Conservation (phyloP, 2,888 invertebrate genomes). For the Caenorhabditis japonica region DNA sequence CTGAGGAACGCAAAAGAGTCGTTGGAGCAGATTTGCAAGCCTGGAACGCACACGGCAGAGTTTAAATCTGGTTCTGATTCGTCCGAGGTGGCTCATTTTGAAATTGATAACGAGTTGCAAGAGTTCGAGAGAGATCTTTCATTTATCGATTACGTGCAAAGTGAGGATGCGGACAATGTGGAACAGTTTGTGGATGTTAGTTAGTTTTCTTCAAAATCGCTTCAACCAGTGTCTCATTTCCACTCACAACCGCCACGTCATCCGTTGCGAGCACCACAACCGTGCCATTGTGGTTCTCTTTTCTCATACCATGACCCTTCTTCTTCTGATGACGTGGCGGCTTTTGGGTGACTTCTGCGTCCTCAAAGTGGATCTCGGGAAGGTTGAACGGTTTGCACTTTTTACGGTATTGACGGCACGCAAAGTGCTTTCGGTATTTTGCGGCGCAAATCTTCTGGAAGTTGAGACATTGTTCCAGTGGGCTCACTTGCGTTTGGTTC, state of each 20-base stretch:
- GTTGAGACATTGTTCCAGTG: constrained; percentile 46
- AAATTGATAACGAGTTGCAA: constrained; percentile 72
- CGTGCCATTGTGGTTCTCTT: constrained; percentile 20
- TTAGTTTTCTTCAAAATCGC: constrained; percentile 17
- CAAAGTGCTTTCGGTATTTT: constrained; percentile 52
- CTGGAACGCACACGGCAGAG: constrained; percentile 58
- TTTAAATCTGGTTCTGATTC: constrained; percentile 52
- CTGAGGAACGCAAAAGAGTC: constrained; percentile 76
- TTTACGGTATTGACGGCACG: constrained; percentile 50
- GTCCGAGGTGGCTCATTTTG: constrained; percentile 64
- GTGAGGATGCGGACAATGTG: constrained; percentile 76
- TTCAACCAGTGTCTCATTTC: constrained; percentile 47
- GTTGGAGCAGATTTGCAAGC: constrained; percentile 65
- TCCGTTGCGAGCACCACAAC: constrained; percentile 8
- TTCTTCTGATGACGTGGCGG: constrained; percentile 21
- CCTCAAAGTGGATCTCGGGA: constrained; percentile 28
- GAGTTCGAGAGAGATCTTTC: constrained; percentile 75
- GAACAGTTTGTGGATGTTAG: constrained; percentile 75
- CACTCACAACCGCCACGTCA: constrained; percentile 25
- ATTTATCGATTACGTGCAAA: constrained; percentile 75
- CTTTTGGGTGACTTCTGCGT: constrained; percentile 32
- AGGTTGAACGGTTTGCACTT: constrained; percentile 43
- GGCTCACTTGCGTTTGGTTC: constrained; percentile 4
- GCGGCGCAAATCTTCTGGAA: constrained; percentile 48
- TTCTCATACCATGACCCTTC: constrained; percentile 34